Conservation (phyloP, 2,888 invertebrate genomes). For the Danaus chrysippus region DNA sequence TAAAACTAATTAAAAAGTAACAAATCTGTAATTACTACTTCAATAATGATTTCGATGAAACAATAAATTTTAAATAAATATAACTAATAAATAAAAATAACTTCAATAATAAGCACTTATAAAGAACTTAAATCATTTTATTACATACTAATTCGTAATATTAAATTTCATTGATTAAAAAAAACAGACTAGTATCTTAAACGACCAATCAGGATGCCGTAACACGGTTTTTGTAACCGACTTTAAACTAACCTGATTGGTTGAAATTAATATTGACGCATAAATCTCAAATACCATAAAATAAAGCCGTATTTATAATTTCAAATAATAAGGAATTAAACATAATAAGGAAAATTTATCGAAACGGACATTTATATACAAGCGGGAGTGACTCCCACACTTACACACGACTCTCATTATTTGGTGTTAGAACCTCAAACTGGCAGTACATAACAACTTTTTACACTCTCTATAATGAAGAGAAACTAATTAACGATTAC, state of each 20-base stretch:
- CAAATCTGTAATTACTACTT: no score
- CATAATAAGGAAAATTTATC: conserved; percentile 17
- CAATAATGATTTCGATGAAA: no score
- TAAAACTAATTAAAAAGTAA: neutral
- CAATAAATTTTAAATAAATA: no score
- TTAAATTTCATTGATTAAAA: conserved; percentile 12
- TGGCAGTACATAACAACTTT: conserved; percentile 68
- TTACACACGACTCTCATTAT: conserved; percentile 48
- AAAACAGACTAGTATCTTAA: conserved; percentile 19
- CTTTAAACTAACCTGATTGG: conserved; percentile 12
- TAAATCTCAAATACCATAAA: conserved; percentile 23
- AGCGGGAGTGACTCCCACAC: conserved; percentile 44
- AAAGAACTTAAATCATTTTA: conserved; percentile 2
- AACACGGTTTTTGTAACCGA: neutral
- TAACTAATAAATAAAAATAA: no score
- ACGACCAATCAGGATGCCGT: conserved; percentile 11
- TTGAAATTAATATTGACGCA: conserved; percentile 10
- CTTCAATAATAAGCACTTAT: neutral
- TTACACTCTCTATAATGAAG: conserved; percentile 44
- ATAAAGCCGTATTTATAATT: conserved; percentile 26
- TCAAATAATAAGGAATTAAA: conserved; percentile 14
- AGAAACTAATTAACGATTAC: conserved; percentile 51
- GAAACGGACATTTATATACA: conserved; percentile 24
- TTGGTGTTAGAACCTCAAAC: conserved; percentile 72
- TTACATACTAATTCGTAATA: conserved; percentile 8